phyloP scores from a whole-genome alignment of 2,888 invertebrate genomes.

The Sarcophaga carnaria region DNA sequence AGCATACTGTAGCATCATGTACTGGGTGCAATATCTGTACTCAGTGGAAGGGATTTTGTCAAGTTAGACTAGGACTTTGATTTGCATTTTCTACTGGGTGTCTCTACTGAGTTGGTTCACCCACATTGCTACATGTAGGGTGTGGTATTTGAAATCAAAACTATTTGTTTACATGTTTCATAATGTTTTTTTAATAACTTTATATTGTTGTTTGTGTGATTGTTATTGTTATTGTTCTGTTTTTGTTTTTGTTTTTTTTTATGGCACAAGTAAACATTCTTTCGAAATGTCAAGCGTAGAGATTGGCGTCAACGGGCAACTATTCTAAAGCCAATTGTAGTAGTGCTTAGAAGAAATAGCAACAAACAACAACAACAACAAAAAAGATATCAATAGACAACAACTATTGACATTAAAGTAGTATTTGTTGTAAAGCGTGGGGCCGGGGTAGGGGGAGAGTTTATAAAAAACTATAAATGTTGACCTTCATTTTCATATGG shows the following conservation, averaged over 20 bases:
- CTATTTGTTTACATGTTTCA: slow-evolving; percentile 16
- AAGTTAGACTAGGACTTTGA: too few species aligned
- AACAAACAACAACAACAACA: background rate
- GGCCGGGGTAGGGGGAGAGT: background rate
- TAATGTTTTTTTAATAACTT: slow-evolving; percentile 1
- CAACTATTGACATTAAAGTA: background rate
- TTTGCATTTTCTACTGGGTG: too few species aligned
- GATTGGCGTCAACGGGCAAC: slow-evolving; percentile 43
- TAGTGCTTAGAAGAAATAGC: background rate
- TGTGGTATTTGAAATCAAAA: background rate
- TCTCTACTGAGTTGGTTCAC: too few species aligned
- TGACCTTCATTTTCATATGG: slow-evolving; percentile 65
- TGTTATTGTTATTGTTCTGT: background rate
- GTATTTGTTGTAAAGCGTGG: background rate
- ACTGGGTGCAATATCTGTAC: too few species aligned
- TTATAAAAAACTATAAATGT: slow-evolving; percentile 56
- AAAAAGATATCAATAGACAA: slow-evolving; percentile 1
- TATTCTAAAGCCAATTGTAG: slow-evolving; percentile 12
- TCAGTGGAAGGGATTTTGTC: too few species aligned
- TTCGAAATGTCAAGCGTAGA: slow-evolving; percentile 66
- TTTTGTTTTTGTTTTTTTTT: slow-evolving; percentile 1
- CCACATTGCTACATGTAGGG: too few species aligned
- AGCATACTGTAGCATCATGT: too few species aligned
- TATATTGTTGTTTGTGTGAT: background rate
- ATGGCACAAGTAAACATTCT: slow-evolving; percentile 48